Percentiles rank a stretch among this genome's conserved stretches.
Evolutionary conservation across 2,113 vertebrate genomes (phyloP).

Genomic region (Eclectus roratus): DNA sequence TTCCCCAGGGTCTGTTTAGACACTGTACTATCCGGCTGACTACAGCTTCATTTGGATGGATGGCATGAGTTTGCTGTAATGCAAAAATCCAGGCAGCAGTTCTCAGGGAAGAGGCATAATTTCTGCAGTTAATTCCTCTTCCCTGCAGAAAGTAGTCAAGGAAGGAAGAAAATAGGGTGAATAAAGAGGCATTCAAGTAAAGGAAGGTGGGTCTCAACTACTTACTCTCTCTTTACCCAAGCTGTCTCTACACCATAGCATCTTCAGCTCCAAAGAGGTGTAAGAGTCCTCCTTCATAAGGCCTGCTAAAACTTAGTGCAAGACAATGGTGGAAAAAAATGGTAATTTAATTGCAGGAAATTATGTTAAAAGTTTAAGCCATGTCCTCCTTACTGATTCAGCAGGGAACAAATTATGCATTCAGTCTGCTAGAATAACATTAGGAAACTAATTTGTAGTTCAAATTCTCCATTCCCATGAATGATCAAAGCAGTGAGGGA

Average conservation of each 20-base stretch:
- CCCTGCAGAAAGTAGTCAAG: neutral
- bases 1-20: neutral
- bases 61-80: neutral
- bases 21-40: no score
- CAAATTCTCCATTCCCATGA: neutral
- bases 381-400: accelerated
- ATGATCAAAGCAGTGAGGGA: neutral
- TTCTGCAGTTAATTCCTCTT: neutral
- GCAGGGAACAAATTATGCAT: neutral
- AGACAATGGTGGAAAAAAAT: neutral
- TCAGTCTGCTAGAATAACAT: neutral
- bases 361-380: neutral
- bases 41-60: neutral
- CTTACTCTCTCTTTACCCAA: neutral
- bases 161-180: neutral
- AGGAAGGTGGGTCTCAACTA: neutral
- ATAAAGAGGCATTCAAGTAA: neutral
- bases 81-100: neutral
- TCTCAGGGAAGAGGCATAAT: neutral
- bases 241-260: neutral
- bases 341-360: neutral
- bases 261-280: neutral
- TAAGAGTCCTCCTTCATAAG: neutral
- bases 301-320: neutral
- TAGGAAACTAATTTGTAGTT: neutral